Evolutionary conservation across 64 coral and sea anemone species (phyloP).

Genomic region (Stylophora pistillata): DNA sequence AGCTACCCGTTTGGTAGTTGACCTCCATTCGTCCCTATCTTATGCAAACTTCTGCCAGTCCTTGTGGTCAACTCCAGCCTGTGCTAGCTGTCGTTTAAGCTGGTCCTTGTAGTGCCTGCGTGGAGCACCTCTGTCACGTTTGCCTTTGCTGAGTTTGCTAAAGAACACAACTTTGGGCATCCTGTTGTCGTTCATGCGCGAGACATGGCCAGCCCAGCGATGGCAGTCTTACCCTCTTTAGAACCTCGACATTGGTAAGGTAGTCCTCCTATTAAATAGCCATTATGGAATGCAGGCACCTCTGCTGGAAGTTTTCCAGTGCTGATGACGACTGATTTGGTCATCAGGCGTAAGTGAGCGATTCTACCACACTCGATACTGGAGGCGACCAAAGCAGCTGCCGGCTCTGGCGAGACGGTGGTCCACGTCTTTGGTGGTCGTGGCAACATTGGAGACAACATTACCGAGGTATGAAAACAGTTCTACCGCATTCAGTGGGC

Average conservation of each 20-base stretch:
- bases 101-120: too few relatives aligned
- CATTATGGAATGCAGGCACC: conserved; percentile 26
- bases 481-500: neutral
- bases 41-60: too few relatives aligned
- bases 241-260: conserved; percentile 40
- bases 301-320: conserved; percentile 26
- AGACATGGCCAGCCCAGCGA: too few relatives aligned
- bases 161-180: too few relatives aligned
- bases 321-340: neutral
- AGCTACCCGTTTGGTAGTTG: too few relatives aligned
- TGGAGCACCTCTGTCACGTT: too few relatives aligned
- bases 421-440: neutral
- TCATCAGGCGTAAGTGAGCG: neutral
- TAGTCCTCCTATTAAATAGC: conserved; percentile 12
- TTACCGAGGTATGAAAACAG: neutral
- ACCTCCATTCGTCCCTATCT: too few relatives aligned
- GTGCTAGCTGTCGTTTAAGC: too few relatives aligned
- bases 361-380: neutral
- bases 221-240: neutral
- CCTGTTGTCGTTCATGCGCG: too few relatives aligned
- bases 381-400: conserved; percentile 1
- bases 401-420: conserved; percentile 12
- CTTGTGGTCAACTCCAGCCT: too few relatives aligned
- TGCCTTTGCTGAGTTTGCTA: too few relatives aligned
- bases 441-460: neutral